phyloP scores from a whole-genome alignment of 2,888 invertebrate species.

The Ormia ochracea region DNA sequence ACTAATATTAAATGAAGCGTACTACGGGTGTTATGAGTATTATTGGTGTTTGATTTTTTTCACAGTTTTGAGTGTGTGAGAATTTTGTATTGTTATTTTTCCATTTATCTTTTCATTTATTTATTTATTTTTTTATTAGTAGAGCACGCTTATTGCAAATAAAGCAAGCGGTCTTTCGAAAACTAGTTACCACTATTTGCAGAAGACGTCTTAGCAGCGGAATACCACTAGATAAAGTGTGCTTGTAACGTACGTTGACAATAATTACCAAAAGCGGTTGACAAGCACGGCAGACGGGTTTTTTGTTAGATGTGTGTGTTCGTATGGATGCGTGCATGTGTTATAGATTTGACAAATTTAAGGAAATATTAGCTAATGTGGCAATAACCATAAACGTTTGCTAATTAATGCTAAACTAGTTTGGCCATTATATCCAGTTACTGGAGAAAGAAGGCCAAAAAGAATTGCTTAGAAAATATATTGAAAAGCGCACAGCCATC shows the following conservation, averaged over 20 bases:
- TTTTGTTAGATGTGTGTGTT: not conserved
- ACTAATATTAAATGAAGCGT: constrained; percentile 67
- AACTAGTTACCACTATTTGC: constrained; percentile 9
- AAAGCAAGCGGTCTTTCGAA: constrained; percentile 6
- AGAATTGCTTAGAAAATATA: not conserved
- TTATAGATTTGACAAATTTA: constrained; percentile 10
- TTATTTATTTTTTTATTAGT: not conserved
- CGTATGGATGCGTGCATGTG: constrained; percentile 9
- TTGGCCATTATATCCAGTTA: not conserved
- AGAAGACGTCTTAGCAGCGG: not conserved
- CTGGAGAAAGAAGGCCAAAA: not conserved
- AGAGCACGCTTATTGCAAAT: constrained; percentile 31
- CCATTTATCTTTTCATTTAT: no score
- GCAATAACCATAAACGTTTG: constrained; percentile 24
- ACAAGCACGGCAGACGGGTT: constrained; percentile 21
- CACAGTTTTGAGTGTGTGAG: not conserved
- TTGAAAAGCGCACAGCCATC: no score
- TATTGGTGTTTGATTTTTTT: not conserved
- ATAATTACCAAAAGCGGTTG: not conserved
- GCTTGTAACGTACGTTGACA: constrained; percentile 21
- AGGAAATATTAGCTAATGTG: constrained; percentile 24
- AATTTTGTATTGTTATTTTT: no score
- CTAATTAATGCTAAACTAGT: constrained; percentile 10
- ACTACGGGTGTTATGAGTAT: not conserved
- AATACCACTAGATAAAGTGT: not conserved